A percentile compares a stretch with the other conserved stretches of the same genome.
phyloP scores from a whole-genome alignment of 2,797 vertebrate species.

The Liasis olivaceus region DNA sequence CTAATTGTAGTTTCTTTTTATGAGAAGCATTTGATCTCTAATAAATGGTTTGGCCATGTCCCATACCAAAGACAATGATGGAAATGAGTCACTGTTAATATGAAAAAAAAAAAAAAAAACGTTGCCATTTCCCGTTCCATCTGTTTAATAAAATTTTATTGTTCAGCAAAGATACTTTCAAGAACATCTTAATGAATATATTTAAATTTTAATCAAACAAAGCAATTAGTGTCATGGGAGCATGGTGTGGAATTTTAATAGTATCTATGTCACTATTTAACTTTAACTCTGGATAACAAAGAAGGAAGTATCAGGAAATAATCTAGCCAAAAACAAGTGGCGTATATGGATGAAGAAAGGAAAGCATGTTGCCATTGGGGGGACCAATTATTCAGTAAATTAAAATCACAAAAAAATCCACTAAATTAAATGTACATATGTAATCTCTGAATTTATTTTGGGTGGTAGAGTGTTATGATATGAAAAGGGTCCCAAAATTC shows the following conservation, averaged over 20 bases:
- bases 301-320: background rate
- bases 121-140: background rate
- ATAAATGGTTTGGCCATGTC: background rate
- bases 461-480: background rate
- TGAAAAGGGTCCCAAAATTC: background rate
- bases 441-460: background rate
- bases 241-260: background rate
- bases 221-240: background rate
- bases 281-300: background rate
- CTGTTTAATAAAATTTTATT: slow-evolving; percentile 1
- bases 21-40: background rate
- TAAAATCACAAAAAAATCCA: background rate
- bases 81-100: background rate
- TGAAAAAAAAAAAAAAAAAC: background rate
- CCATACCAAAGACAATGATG: background rate
- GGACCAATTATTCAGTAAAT: background rate
- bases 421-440: background rate
- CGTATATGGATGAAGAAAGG: background rate
- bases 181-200: background rate
- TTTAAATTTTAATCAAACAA: background rate
- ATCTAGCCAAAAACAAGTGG: background rate
- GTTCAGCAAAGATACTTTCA: background rate
- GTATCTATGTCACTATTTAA: background rate
- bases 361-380: background rate
- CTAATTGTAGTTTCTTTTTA: background rate